Evolutionary conservation across 2,113 vertebrate genomes (phyloP).

Genomic region (Gobio gobio): DNA sequence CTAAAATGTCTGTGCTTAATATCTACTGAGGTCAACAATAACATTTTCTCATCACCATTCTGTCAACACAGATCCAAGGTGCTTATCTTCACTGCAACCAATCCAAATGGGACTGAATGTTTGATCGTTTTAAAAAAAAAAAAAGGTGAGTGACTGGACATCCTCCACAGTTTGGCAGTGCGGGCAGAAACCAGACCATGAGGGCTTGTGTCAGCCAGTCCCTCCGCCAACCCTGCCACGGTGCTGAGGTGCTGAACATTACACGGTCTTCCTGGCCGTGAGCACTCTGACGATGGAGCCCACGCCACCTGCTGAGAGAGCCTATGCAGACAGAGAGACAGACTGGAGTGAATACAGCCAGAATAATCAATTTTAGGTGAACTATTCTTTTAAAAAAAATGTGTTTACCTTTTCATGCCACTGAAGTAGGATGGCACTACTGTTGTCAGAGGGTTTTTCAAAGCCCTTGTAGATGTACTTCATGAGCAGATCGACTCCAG

Average conservation of each 20-base stretch:
- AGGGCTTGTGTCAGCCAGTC: constrained; percentile 55
- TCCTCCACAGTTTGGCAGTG: constrained; percentile 55
- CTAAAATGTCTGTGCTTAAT: constrained; percentile 36
- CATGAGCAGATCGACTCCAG: constrained; percentile 93
- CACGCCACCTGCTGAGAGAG: constrained; percentile 92
- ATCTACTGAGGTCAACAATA: constrained; percentile 25
- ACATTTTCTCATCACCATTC: constrained; percentile 6
- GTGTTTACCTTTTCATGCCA: constrained; percentile 95
- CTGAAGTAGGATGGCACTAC: constrained; percentile 93
- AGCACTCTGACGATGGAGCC: constrained; percentile 95
- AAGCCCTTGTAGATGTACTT: constrained; percentile 99
- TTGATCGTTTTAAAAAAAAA: constrained; percentile 12
- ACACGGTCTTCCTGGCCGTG: constrained; percentile 96
- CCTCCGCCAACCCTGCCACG: constrained; percentile 46
- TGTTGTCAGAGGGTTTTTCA: constrained; percentile 96
- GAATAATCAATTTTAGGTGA: neutral
- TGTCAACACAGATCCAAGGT: constrained; percentile 36
- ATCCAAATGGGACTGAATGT: constrained; percentile 40
- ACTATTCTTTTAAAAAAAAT: neutral
- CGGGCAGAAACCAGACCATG: constrained; percentile 41
- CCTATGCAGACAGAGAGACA: constrained; percentile 71
- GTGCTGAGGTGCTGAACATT: constrained; percentile 47
- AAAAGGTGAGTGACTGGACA: constrained; percentile 4
- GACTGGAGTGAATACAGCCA: too few relatives aligned
- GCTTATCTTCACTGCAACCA: constrained; percentile 22